Evolutionary conservation across 2,113 vertebrate genomes (phyloP).

Genomic region (Pleuronectes platessa): DNA sequence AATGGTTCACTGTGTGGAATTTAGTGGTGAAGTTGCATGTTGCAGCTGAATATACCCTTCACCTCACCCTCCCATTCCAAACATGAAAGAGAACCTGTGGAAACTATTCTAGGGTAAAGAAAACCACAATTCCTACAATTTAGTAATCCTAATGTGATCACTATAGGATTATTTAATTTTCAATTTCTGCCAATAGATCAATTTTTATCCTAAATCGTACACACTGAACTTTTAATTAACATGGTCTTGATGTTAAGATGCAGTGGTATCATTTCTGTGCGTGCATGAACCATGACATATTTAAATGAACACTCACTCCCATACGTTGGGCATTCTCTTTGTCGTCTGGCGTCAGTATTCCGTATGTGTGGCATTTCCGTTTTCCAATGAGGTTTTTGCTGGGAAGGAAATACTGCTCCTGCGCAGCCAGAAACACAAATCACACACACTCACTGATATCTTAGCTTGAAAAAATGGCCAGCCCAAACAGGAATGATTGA

Average conservation of each 20-base stretch:
- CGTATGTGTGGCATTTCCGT: constrained; percentile 76
- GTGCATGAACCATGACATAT: not conserved
- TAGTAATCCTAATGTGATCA: too few species aligned
- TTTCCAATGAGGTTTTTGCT: constrained; percentile 67
- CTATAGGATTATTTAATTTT: too few species aligned
- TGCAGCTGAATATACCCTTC: too few species aligned
- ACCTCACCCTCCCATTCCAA: too few species aligned
- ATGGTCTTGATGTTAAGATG: too few species aligned
- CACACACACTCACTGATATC: not conserved
- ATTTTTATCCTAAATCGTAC: too few species aligned
- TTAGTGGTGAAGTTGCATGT: not conserved
- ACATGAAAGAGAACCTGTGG: too few species aligned
- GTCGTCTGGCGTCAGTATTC: constrained; percentile 74
- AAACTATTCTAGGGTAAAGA: not conserved
- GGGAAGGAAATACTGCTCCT: constrained; percentile 75
- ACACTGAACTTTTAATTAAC: too few species aligned
- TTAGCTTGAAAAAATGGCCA: not conserved
- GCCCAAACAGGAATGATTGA: constrained; percentile 32
- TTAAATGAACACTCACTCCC: constrained; percentile 58
- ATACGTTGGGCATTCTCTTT: constrained; percentile 78
- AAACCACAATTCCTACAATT: not conserved
- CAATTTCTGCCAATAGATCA: too few species aligned
- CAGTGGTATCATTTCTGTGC: too few species aligned
- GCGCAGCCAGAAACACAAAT: not conserved
- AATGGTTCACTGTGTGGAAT: constrained; percentile 1